Percentiles rank a stretch among this genome's conserved stretches.
phyloP scores from a whole-genome alignment of 2,113 vertebrate species.

The Stegostoma tigrinum region DNA sequence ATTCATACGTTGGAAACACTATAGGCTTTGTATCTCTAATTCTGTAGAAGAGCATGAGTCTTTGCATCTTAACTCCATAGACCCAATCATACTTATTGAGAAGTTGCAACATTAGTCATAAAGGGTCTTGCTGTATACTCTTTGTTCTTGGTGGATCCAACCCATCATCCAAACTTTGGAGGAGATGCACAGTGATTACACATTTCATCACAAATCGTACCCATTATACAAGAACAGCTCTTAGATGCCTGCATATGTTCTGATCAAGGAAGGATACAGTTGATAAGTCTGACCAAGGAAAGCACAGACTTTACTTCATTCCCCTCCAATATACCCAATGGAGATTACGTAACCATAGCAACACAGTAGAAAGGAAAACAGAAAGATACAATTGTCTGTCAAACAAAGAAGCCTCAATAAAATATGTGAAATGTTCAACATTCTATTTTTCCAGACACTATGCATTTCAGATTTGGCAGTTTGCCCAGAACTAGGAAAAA shows the following conservation, averaged over 20 bases:
- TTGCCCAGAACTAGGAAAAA: neutral
- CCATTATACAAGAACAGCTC: neutral
- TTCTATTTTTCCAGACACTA: slow-evolving; percentile 6
- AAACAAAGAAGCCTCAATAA: neutral
- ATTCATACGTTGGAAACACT: neutral
- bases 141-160: neutral
- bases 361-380: neutral
- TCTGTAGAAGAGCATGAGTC: neutral
- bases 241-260: neutral
- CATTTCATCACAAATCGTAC: neutral
- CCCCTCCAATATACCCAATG: neutral
- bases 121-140: neutral
- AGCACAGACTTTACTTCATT: neutral
- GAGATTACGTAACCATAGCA: neutral
- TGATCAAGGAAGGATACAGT: neutral
- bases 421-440: neutral
- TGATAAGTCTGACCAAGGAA: neutral
- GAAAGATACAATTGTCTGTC: slow-evolving; percentile 17
- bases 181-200: neutral
- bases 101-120: neutral
- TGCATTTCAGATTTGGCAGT: slow-evolving; percentile 9
- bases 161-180: neutral
- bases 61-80: neutral
- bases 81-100: neutral
- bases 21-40: neutral